Conservation (phyloP, 2,888 invertebrate species). For the Scrobipalpa costella region DNA sequence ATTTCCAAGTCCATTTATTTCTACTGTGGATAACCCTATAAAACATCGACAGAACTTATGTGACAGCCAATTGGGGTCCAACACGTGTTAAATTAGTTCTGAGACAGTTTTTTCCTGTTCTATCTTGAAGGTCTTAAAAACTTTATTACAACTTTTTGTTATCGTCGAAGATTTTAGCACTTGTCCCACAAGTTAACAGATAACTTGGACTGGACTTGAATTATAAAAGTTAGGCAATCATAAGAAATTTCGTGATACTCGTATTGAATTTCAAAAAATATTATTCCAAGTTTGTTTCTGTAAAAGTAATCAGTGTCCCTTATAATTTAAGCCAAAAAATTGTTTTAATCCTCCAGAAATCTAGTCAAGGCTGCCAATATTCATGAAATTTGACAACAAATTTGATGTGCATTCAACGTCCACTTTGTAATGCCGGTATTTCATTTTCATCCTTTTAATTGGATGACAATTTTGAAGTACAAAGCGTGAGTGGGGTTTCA, state of each 20-base stretch:
- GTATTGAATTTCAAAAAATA: background rate
- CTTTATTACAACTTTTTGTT: slow-evolving; percentile 25
- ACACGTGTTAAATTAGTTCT: slow-evolving; percentile 38
- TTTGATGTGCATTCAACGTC: too few species aligned
- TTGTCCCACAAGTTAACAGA: background rate
- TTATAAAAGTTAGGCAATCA: background rate
- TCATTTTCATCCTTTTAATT: too few species aligned
- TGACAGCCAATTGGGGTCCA: slow-evolving; percentile 28
- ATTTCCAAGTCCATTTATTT: background rate
- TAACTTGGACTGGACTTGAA: background rate
- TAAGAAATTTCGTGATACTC: background rate
- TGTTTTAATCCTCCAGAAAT: too few species aligned
- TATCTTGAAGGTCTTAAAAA: slow-evolving; percentile 30
- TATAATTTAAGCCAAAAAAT: too few species aligned
- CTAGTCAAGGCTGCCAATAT: too few species aligned
- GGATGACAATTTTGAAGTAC: background rate
- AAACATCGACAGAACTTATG: slow-evolving; percentile 27
- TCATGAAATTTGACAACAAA: too few species aligned
- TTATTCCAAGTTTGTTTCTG: too few species aligned
- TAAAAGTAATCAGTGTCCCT: too few species aligned
- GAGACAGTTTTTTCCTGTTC: slow-evolving; percentile 29
- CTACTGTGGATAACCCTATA: slow-evolving; percentile 19
- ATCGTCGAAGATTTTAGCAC: background rate
- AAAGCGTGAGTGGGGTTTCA: background rate
- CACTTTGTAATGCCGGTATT: too few species aligned